Evolutionary conservation across 2,888 invertebrate species (phyloP).

Genomic region (Eretmocerus hayati): DNA sequence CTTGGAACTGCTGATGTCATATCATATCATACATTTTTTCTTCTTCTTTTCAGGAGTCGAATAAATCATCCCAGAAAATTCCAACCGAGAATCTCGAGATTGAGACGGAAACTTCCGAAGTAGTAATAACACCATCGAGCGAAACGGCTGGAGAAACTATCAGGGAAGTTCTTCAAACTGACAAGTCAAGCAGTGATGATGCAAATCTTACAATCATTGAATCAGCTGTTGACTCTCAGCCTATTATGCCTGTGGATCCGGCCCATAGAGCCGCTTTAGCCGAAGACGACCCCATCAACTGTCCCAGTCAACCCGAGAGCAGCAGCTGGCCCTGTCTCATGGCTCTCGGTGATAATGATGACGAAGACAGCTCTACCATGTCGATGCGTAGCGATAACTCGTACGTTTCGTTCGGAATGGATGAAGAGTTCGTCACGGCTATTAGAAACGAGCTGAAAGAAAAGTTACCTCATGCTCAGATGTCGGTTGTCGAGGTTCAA

Average conservation of each 20-base stretch:
- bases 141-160: conserved; percentile 19
- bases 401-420: conserved; percentile 56
- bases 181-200: conserved; percentile 19
- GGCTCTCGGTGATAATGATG: conserved; percentile 29
- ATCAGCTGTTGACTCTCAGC: conserved; percentile 8
- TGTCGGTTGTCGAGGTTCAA: conserved; percentile 38
- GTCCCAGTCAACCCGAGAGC: neutral
- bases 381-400: conserved; percentile 48
- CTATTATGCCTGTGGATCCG: neutral
- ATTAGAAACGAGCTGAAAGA: conserved; percentile 63
- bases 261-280: neutral
- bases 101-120: conserved; percentile 17
- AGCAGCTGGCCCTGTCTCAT: conserved; percentile 12
- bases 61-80: neutral
- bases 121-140: conserved; percentile 14
- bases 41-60: conserved; percentile 3
- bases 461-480: conserved; percentile 64
- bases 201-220: conserved; percentile 10
- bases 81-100: conserved; percentile 10
- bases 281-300: conserved; percentile 8
- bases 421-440: conserved; percentile 66
- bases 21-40: no score
- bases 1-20: no score
- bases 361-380: conserved; percentile 49
- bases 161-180: conserved; percentile 10